These are phyloP conservation scores for Sebastes miniatus DNA, from an alignment of 2,797 vertebrate species.

Conservation along the genomic window DNA sequence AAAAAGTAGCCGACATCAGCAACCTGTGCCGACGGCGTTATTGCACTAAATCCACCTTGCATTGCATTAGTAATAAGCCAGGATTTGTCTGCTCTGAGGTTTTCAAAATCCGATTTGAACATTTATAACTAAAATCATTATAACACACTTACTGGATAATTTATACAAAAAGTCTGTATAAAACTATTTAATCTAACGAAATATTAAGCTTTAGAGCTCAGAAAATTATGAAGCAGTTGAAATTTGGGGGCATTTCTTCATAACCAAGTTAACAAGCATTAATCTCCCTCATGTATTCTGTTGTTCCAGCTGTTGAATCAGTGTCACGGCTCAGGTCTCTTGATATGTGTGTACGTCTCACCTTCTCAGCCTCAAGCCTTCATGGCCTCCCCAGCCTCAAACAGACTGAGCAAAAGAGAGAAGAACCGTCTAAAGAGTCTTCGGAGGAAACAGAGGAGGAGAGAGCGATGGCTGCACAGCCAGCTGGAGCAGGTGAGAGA, in stretches of 20 bases:
- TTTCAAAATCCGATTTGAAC: accelerated
- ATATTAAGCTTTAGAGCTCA: too few species aligned
- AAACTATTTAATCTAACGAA: too few species aligned
- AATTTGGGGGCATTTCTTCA: too few species aligned
- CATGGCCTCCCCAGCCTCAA: constrained; percentile 36
- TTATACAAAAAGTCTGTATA: too few species aligned
- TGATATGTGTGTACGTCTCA: background rate
- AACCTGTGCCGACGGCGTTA: background rate
- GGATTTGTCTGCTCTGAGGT: too few species aligned
- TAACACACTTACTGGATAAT: too few species aligned
- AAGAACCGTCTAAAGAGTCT: constrained; percentile 86
- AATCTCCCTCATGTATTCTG: too few species aligned
- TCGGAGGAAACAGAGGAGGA: constrained; percentile 83
- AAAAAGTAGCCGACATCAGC: background rate
- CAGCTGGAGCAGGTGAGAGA: constrained; percentile 68
- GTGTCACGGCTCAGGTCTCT: background rate
- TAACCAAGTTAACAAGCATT: too few species aligned
- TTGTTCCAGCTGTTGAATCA: background rate
- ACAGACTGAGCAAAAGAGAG: constrained; percentile 81
- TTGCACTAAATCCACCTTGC: background rate
- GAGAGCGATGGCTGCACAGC: constrained; percentile 78
- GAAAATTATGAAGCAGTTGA: too few species aligned
- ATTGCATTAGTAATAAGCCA: background rate
- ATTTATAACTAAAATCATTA: too few species aligned
- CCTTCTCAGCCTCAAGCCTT: constrained; percentile 7